Conservation (phyloP, 1,140 invertebrate species). For the Ostrea edulis region DNA sequence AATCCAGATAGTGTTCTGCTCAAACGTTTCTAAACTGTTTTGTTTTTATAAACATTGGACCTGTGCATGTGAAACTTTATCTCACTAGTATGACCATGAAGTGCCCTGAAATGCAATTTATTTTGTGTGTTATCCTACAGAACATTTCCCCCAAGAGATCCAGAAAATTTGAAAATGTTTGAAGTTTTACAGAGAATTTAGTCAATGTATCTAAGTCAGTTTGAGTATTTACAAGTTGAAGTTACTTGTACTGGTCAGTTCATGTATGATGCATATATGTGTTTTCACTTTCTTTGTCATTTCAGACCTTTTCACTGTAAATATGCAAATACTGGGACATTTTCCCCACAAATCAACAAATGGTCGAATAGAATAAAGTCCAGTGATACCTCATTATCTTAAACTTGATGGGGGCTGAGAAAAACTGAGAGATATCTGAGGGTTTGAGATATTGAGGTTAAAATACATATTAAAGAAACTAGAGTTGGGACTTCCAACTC, state of each 20-base stretch:
- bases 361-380: background rate
- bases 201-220: slow-evolving; percentile 28
- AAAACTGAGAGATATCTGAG: too few relatives aligned
- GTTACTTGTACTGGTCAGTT: background rate
- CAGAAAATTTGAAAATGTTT: background rate
- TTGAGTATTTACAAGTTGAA: background rate
- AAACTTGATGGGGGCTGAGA: too few relatives aligned
- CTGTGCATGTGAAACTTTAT: background rate
- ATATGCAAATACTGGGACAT: background rate
- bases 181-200: background rate
- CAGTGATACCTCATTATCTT: background rate
- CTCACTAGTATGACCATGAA: background rate
- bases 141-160: background rate
- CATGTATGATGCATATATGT: background rate
- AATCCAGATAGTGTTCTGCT: slow-evolving; percentile 18
- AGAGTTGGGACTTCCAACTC: too few relatives aligned
- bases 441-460: too few relatives aligned
- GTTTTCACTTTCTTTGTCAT: background rate
- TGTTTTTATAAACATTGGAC: background rate
- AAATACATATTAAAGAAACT: too few relatives aligned
- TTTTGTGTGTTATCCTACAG: background rate
- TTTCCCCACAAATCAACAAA: background rate
- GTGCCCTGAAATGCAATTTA: background rate
- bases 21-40: background rate
- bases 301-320: background rate